Evolutionary conservation across 2,113 vertebrate species (phyloP).

Genomic region (Perca fluviatilis): DNA sequence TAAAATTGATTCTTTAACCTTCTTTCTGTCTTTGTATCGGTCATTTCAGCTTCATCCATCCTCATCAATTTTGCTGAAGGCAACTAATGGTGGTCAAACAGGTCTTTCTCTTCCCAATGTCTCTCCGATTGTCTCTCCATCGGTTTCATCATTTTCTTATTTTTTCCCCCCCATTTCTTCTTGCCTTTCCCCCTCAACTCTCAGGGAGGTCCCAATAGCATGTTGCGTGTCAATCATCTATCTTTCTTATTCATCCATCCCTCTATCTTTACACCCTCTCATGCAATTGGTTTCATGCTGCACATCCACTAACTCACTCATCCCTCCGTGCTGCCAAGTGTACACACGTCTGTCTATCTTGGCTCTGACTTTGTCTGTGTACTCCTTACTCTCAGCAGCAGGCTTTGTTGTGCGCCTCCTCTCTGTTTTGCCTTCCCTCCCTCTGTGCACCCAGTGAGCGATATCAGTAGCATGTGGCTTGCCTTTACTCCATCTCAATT

Average conservation of each 20-base stretch:
- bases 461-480: slow-evolving; percentile 36
- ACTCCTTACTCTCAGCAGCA: slow-evolving; percentile 9
- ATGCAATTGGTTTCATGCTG: slow-evolving; percentile 11
- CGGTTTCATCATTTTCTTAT: neutral
- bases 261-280: neutral
- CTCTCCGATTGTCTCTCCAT: neutral
- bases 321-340: neutral
- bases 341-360: neutral
- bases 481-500: slow-evolving; percentile 48
- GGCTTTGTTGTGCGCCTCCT: slow-evolving; percentile 2
- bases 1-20: slow-evolving; percentile 16
- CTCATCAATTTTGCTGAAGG: neutral
- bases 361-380: slow-evolving; percentile 10
- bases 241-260: slow-evolving; percentile 1
- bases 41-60: neutral
- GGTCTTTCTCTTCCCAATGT: neutral
- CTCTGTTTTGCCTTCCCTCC: neutral
- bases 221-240: neutral
- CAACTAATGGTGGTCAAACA: neutral
- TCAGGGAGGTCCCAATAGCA: slow-evolving; percentile 1
- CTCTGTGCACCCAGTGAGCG: slow-evolving; percentile 17
- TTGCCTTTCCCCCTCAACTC: neutral
- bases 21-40: neutral
- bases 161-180: neutral
- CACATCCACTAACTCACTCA: neutral